Evolutionary conservation across 2,113 vertebrate species (phyloP).

Genomic region (Pseudorhombus dupliciocellatus): DNA sequence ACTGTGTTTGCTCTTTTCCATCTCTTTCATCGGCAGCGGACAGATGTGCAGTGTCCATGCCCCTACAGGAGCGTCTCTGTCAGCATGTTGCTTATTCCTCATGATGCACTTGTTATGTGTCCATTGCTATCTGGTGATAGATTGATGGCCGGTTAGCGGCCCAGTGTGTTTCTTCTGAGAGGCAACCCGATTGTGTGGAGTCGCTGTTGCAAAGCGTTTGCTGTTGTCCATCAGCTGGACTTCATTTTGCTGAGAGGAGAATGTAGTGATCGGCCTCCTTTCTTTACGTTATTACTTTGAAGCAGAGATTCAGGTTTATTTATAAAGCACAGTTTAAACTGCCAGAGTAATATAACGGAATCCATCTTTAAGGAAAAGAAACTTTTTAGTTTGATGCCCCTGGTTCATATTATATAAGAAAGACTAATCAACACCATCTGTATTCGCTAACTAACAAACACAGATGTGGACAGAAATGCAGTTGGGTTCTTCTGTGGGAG

Average conservation of each 20-base stretch:
- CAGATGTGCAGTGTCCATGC: slow-evolving; percentile 13
- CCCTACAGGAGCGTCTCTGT: slow-evolving; percentile 28
- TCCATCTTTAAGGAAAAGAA: too few species aligned
- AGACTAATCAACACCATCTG: too few species aligned
- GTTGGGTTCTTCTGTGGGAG: slow-evolving; percentile 13
- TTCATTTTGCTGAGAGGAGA: slow-evolving; percentile 10
- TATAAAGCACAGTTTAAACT: too few species aligned
- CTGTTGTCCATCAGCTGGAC: background rate
- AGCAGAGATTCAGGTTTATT: too few species aligned
- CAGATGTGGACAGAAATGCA: background rate
- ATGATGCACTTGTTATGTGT: slow-evolving; percentile 43
- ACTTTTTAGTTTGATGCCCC: background rate
- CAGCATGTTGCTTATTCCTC: slow-evolving; percentile 27
- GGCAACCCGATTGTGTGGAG: slow-evolving; percentile 17
- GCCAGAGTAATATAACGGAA: too few species aligned
- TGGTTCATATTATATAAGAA: too few species aligned
- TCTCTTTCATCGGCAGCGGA: slow-evolving; percentile 28
- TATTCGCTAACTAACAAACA: background rate
- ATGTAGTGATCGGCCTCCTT: background rate
- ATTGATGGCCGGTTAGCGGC: slow-evolving; percentile 32
- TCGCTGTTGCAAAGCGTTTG: slow-evolving; percentile 1
- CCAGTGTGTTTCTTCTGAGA: slow-evolving; percentile 5
- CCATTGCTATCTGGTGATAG: slow-evolving; percentile 42
- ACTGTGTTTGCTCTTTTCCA: slow-evolving; percentile 9
- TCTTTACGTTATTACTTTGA: too few species aligned